Conservation (phyloP, 2,113 vertebrate species). For the Daphoenositta chrysoptera region DNA sequence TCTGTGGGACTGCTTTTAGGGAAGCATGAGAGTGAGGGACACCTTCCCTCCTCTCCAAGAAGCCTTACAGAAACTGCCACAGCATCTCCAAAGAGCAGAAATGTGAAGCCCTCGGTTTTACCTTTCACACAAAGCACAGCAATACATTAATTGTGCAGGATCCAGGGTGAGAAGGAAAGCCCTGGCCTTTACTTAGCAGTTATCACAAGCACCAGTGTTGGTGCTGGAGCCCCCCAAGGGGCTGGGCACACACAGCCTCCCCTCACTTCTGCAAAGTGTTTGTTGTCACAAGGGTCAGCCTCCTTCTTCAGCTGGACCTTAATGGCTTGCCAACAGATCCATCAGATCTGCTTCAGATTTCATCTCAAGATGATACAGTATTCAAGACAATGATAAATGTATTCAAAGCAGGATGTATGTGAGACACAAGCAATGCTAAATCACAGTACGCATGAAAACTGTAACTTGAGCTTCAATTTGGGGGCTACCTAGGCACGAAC, state of each 20-base stretch:
- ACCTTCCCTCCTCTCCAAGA: not conserved
- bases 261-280: not conserved
- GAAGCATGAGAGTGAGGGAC: not conserved
- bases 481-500: not conserved
- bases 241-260: not conserved
- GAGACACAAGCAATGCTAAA: not conserved
- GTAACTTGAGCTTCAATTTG: not conserved
- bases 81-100: not conserved
- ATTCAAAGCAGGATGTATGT: not conserved
- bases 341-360: not conserved
- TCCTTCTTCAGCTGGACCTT: not conserved
- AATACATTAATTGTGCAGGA: rapidly evolving
- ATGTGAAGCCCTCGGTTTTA: not conserved
- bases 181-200: not conserved
- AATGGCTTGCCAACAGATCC: not conserved
- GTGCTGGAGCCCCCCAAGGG: not conserved
- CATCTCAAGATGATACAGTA: not conserved
- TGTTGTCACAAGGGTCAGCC: not conserved
- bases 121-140: not conserved
- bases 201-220: not conserved
- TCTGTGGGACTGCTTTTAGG: slow-evolving; percentile 12
- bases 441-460: rapidly evolving
- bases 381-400: not conserved
- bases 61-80: not conserved
- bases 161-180: not conserved